Percentiles rank a stretch among this genome's conserved stretches.
These are phyloP conservation scores for Hybos culiciformis DNA, from an alignment of 2,888 invertebrate genomes.

Conservation along the genomic window DNA sequence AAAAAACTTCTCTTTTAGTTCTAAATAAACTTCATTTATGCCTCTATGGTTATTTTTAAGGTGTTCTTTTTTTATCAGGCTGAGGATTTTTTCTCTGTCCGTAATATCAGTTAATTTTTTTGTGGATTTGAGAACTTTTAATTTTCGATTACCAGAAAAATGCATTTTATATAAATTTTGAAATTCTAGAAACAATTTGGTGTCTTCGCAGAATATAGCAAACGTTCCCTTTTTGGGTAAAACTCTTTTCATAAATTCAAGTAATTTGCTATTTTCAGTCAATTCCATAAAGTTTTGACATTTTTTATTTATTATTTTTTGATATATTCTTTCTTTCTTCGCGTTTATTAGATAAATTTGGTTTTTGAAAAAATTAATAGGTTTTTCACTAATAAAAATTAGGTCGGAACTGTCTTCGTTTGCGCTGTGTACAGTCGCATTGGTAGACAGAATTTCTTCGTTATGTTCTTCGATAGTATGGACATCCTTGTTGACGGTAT, in stretches of 20 bases:
- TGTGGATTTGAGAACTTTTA: slow-evolving; percentile 7
- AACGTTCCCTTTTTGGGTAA: slow-evolving; percentile 1
- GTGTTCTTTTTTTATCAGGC: neutral
- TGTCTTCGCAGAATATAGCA: neutral
- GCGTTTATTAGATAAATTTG: slow-evolving; percentile 1
- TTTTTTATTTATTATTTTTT: slow-evolving; percentile 1
- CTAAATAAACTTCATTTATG: slow-evolving; percentile 3
- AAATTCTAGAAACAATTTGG: neutral
- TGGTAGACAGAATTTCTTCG: neutral
- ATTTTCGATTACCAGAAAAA: neutral
- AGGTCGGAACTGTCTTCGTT: neutral
- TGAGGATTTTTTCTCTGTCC: neutral
- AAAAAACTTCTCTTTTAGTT: neutral
- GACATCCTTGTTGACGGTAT: neutral
- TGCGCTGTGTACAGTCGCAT: neutral
- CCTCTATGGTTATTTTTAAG: slow-evolving; percentile 1
- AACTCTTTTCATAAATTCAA: slow-evolving; percentile 1
- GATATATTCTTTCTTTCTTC: neutral
- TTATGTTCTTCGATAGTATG: neutral
- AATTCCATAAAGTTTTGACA: neutral
- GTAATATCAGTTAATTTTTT: slow-evolving; percentile 1
- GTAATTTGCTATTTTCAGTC: neutral
- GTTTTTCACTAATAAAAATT: neutral
- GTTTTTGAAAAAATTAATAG: slow-evolving; percentile 5
- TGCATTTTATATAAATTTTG: neutral